Conservation (phyloP, 2,113 vertebrate species). For the Orthonyx spaldingii region DNA sequence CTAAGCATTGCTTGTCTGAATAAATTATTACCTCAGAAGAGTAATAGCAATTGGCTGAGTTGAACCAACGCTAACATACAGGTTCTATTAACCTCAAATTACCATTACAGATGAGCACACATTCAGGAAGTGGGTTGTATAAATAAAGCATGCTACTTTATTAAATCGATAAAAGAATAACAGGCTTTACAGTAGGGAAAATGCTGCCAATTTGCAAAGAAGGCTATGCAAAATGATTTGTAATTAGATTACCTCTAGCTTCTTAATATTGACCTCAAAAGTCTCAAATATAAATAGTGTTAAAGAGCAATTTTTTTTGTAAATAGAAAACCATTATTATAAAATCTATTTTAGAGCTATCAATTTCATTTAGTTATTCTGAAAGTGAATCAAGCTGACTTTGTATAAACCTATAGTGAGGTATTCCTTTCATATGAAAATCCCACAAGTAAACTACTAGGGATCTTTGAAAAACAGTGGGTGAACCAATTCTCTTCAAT, state of each 20-base stretch:
- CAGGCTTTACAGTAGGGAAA: neutral
- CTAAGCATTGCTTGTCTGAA: neutral
- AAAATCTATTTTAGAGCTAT: neutral
- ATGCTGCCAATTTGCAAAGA: neutral
- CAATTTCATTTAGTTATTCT: neutral
- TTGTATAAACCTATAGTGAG: neutral
- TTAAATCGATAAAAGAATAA: constrained; percentile 31
- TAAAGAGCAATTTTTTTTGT: neutral
- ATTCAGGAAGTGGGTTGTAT: neutral
- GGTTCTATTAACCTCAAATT: constrained; percentile 36
- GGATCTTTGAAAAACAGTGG: accelerated
- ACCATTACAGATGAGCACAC: neutral
- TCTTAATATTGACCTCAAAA: neutral
- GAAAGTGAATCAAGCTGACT: neutral
- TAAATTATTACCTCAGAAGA: neutral
- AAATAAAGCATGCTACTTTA: neutral
- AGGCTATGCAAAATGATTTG: neutral
- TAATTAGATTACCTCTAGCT: neutral
- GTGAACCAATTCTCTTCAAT: neutral
- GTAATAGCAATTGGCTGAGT: neutral
- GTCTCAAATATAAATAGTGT: neutral
- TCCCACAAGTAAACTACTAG: neutral
- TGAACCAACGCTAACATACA: neutral
- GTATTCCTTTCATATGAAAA: neutral
- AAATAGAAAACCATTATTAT: neutral